Base-by-base conservation (phyloP, 2,797 vertebrate species). In the Neoniphon sammara region DNA sequence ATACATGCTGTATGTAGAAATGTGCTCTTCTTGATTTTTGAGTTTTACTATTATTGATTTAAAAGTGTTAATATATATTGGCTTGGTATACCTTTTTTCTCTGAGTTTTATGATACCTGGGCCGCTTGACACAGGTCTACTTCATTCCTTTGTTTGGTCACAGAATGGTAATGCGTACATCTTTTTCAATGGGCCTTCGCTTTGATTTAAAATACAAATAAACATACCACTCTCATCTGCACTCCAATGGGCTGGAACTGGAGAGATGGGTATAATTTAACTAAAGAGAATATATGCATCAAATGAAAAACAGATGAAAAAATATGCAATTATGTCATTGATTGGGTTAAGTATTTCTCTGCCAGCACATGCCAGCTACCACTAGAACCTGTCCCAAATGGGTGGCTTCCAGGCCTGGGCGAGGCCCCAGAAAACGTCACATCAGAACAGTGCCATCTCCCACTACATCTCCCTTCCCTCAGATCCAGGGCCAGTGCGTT, bases 201-300 rank as follows among this genome's bases (percentile, higher is more conserved):
- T 93, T 91, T 93, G 89, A 91, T 91, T 91, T 80, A 78, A 73
- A 58, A 73, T 86, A 67, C 42, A 70, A 88, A 69, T 84, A 83
- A 85, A 27, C 84, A 62, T 7, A 68, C 44, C 83, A 23, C 83
- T 89, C 83, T 90, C 83, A 90, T 92, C 82, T 88, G 58, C 81
- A 85, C 78, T 83, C 87, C 88, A 91, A 81, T 83, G 87, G 75
- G 81, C 78, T 85, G 88, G 86, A 88, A 80, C 79, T 75, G 70
- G 77, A 50, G 56, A 82, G 84, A 78, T 85, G 70, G 59, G 79
- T 83, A 83, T 85, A 66, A 83, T 92, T 91, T 92, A 94, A 95
- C 91, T 90, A 95, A 94, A 95, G 93, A 90, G 93, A 95, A 94
- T 95, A 93, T 94, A 94, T 95, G 92, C 93, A 95, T 94, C 94